Conservation (phyloP, 2,888 invertebrate genomes). For the Carabus problematicus region DNA sequence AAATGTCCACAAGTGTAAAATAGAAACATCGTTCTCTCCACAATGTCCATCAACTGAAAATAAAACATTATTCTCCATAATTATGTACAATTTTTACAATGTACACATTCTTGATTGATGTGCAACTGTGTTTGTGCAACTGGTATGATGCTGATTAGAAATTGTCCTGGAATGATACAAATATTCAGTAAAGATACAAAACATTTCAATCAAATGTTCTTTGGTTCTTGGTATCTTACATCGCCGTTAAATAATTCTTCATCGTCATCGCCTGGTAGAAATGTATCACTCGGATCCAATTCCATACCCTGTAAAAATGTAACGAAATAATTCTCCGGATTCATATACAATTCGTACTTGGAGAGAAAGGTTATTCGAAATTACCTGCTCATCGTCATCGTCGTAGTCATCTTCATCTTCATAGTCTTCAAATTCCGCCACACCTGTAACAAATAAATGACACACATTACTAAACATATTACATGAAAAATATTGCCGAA, state of each 20-base stretch:
- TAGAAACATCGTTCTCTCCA: neutral
- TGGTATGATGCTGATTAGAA: no score
- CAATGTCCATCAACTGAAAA: neutral
- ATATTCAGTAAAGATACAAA: no score
- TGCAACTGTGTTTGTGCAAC: neutral
- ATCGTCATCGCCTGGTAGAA: slow-evolving; percentile 35
- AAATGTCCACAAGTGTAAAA: slow-evolving; percentile 1
- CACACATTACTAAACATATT: slow-evolving; percentile 1
- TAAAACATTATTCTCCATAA: neutral
- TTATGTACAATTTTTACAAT: slow-evolving; percentile 8
- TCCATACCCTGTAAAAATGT: slow-evolving; percentile 19
- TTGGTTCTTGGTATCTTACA: neutral
- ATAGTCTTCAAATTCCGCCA: slow-evolving; percentile 26
- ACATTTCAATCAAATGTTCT: no score
- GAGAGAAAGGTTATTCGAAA: slow-evolving; percentile 15
- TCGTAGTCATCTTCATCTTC: slow-evolving; percentile 42
- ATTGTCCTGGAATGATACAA: no score
- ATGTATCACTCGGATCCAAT: slow-evolving; percentile 33
- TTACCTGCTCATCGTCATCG: slow-evolving; percentile 41
- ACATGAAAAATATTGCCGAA: neutral
- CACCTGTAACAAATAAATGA: slow-evolving; percentile 10
- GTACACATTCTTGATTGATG: slow-evolving; percentile 3
- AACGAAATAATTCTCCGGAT: neutral
- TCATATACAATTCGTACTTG: no score
- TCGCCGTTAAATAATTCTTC: slow-evolving; percentile 27